Percentiles rank a stretch among this genome's conserved stretches.
Conservation (phyloP, 1,140 invertebrate genomes). For the Drosophila setifemur region DNA sequence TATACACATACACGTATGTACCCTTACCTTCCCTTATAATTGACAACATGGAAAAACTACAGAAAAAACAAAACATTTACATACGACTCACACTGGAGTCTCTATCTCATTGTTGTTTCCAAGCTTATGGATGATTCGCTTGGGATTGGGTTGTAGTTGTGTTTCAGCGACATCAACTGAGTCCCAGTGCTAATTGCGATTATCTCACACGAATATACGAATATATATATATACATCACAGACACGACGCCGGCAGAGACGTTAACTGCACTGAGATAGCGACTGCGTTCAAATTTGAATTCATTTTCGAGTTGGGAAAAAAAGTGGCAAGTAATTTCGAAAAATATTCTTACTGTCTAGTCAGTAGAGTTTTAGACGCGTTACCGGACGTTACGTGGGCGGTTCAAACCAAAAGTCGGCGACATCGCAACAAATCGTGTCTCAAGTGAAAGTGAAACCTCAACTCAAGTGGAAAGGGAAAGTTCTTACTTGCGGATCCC, state of each 20-base stretch:
- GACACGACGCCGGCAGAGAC: conserved; percentile 36
- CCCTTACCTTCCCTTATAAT: conserved; percentile 74
- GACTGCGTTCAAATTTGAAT: conserved; percentile 72
- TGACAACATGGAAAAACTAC: conserved; percentile 72
- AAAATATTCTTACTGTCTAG: conserved; percentile 72
- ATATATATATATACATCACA: conserved; percentile 37
- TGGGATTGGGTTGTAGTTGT: conserved; percentile 28
- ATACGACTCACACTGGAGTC: conserved; percentile 32
- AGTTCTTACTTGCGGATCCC: not conserved
- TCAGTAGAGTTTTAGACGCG: conserved; percentile 79
- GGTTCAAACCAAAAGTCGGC: not conserved
- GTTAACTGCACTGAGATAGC: conserved; percentile 49
- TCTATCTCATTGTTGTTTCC: conserved; percentile 66
- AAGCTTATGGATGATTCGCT: conserved; percentile 56
- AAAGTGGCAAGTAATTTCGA: conserved; percentile 73
- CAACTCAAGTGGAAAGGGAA: conserved; percentile 8
- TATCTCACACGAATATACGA: conserved; percentile 65
- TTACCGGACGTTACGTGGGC: conserved; percentile 67
- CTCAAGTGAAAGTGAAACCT: conserved; percentile 37
- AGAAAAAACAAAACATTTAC: too few species aligned
- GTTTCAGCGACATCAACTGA: not conserved
- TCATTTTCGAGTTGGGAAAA: conserved; percentile 70
- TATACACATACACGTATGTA: conserved; percentile 18
- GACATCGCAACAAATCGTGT: not conserved
- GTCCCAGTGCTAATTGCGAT: conserved; percentile 79